A percentile compares a stretch with the other conserved stretches of the same genome.
These are phyloP conservation scores for Microplitis demolitor DNA, from an alignment of 1,140 invertebrate genomes.

Conservation along the genomic window DNA sequence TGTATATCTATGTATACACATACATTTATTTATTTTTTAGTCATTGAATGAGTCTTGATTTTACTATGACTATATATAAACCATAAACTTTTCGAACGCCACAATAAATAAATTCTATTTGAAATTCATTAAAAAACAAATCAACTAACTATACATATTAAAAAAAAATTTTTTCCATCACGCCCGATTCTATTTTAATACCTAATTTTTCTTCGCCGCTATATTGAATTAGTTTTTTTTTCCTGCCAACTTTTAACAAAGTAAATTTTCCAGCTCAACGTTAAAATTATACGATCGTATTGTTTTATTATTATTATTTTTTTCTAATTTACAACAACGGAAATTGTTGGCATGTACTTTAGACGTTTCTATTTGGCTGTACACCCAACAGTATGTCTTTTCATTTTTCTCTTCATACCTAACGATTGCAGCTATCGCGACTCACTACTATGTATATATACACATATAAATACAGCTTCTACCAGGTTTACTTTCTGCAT, in stretches of 20 bases:
- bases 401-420: background rate
- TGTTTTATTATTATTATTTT: background rate
- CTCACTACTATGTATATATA: background rate
- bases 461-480: background rate
- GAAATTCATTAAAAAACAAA: background rate
- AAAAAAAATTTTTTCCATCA: background rate
- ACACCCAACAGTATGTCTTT: background rate
- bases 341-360: background rate
- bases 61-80: background rate
- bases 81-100: too few relatives aligned
- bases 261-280: background rate
- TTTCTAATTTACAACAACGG: background rate
- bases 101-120: background rate
- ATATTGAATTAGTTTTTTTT: background rate
- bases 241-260: background rate
- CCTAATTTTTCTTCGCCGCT: background rate
- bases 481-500: constrained; percentile 29
- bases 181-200: background rate
- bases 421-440: constrained; percentile 38
- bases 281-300: background rate
- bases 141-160: too few relatives aligned
- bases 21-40: background rate
- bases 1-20: background rate
- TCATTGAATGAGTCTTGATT: background rate
- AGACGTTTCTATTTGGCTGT: background rate